Base-by-base conservation (phyloP, 2,888 invertebrate species). In the Pristionchus arcanus region DNA sequence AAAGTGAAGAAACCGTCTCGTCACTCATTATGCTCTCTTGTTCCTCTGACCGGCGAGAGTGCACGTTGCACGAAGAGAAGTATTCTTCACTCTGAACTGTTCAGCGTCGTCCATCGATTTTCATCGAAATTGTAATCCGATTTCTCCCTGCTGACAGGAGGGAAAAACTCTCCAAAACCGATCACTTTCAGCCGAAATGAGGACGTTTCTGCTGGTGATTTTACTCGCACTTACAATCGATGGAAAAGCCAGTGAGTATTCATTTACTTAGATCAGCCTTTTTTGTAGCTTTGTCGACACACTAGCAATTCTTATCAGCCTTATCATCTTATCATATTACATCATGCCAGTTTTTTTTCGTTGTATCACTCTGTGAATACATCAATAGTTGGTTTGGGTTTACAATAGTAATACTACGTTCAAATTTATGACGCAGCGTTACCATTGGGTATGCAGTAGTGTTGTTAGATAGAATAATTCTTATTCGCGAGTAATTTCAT, bases 141-240 rank as follows among this genome's bases (percentile, higher is more conserved):
- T 81, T 53, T 81, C n/a, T 28, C 13, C 49, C 81, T 49, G 42
- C n/a, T 49, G 81, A 28, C 31, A 34, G 42, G 25, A 37, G 37
- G 37, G 74, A 74, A 81, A 42, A 81, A 81, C 28, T 25, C 25
- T 15, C 42, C 42, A 9, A 49, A 11, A 11, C 42, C 28, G n/a
- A 49, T 81, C 81, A 53, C 53, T 71, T 71, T 81, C 81, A 37
- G 74, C 42, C 81, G 34, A 49, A 81, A 81, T 81, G 81, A 25
- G 81, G 49, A 49, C 81, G 49, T 53, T 81, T 81, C 81, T 81
- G 81, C 81, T 81, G 42, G 49, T 53, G 81, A 19, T 49, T 42
- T 49, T 81, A 25, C 81, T 81, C 49, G 81, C 49, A 11, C 7
- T n/a, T 1, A 28, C 49, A 5, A n/a, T 13, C 28, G 81, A 49